Evolutionary conservation across 2,113 vertebrate species (phyloP), one percentile per base, ranked within the genome.

Genomic region (Ascaphus truei): DNA sequence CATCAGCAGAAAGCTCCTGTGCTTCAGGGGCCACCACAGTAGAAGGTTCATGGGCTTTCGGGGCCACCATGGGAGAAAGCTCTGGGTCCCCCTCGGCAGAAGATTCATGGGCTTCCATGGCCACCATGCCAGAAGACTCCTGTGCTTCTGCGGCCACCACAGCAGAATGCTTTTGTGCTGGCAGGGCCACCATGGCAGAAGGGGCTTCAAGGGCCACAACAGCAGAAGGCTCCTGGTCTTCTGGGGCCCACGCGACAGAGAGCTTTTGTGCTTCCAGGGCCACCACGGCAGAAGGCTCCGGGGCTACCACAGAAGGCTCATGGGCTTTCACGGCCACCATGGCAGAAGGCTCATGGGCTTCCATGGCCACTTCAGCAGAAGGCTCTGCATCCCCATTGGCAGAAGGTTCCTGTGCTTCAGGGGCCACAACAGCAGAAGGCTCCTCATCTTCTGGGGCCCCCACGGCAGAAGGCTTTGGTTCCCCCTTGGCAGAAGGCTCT

Each of bases 161-260:
- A 13, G 36, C 36, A 39, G 12, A 15, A 3, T 5, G 10, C n/a
- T 3, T 39, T 13, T 4, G 7, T 15, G 52, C n/a, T 11, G 11
- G 10, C 31, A 15, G 1, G 50, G 73, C 41, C 61, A 53, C 39
- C 5, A 66, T 5, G 12, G 10, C 4, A 39, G 30, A 37, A 57
- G 56, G 27, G 73, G 48, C 65, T 64, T 72, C 1, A 72, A 43
- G 52, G 13, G 51, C 62, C 30, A 68, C 7, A 33, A 68, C 26
- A 4, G 63, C 60, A 12, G 50, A 31, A 10, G 47, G 73, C 58
- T 61, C 56, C 48, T 5, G 73, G 51, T n/a, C 0, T 11, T 16
- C 65, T 6, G 64, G 65, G 10, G 12, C 36, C 36, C n/a, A 9
- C 10, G 5, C 4, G 11, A 15, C 36, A 39, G 12, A 15, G 4